Evolutionary conservation across 2,113 vertebrate genomes (phyloP).

Genomic region (Malurus melanocephalus): DNA sequence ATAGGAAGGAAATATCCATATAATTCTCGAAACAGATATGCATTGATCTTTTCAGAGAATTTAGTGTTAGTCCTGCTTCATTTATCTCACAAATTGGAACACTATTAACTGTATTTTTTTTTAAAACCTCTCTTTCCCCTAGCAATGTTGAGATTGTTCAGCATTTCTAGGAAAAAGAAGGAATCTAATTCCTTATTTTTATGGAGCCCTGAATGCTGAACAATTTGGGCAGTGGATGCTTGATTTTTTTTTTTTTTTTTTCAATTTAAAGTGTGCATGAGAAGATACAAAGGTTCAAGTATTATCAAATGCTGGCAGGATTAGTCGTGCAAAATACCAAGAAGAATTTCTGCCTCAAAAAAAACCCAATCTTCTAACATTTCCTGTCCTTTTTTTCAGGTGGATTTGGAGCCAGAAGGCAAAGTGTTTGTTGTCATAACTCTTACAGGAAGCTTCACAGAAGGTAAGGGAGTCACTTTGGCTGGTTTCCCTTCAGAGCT

Average conservation of each 20-base stretch:
- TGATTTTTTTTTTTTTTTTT: not conserved
- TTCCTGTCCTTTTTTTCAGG: constrained; percentile 69
- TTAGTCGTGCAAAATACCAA: not conserved
- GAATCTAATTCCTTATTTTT: not conserved
- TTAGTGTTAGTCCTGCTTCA: not conserved
- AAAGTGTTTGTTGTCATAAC: constrained; percentile 88
- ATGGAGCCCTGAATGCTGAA: not conserved
- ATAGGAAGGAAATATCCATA: not conserved
- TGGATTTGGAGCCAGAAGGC: constrained; percentile 96
- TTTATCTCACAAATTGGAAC: not conserved
- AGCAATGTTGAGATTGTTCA: not conserved
- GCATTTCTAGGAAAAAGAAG: not conserved
- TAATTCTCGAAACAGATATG: not conserved
- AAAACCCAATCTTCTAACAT: not conserved
- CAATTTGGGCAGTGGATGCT: not conserved
- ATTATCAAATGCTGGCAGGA: not conserved
- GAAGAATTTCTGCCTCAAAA: not conserved
- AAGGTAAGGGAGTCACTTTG: constrained; percentile 80
- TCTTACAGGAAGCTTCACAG: constrained; percentile 87
- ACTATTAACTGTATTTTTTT: not conserved
- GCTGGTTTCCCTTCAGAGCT: not conserved
- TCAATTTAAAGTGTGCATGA: not conserved
- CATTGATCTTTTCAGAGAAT: not conserved
- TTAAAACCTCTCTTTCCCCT: not conserved
- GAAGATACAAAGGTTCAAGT: not conserved